Conservation (phyloP, 2,797 vertebrate species). For the Chloroceryle amazona region DNA sequence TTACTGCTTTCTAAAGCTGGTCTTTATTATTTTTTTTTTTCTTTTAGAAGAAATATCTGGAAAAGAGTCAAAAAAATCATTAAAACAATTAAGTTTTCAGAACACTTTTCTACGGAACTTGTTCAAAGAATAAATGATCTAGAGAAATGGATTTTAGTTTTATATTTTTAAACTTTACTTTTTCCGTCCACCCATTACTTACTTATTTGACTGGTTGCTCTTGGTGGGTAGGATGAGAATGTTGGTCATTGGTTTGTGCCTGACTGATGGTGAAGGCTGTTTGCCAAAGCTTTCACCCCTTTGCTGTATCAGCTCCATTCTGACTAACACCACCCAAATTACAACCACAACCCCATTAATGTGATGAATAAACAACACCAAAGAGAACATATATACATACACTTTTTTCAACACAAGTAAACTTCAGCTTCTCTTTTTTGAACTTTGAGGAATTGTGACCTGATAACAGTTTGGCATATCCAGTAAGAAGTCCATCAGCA, state of each 20-base stretch:
- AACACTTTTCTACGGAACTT: neutral
- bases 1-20: neutral
- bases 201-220: neutral
- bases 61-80: neutral
- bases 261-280: neutral
- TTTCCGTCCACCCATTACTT: neutral
- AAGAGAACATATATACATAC: neutral
- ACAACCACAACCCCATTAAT: neutral
- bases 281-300: neutral
- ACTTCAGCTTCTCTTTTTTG: neutral
- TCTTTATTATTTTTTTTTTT: neutral
- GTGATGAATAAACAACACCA: neutral
- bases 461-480: neutral
- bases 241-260: too few relatives aligned
- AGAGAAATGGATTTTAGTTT: neutral
- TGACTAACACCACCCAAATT: neutral
- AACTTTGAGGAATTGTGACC: neutral
- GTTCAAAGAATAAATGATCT: neutral
- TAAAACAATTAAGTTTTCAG: neutral
- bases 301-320: neutral
- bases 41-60: neutral
- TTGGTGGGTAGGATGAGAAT: neutral
- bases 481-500: neutral
- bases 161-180: neutral
- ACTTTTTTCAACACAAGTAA: neutral